Base-by-base conservation (phyloP, 2,888 invertebrate genomes). In the Ophonus ardosiacus region DNA sequence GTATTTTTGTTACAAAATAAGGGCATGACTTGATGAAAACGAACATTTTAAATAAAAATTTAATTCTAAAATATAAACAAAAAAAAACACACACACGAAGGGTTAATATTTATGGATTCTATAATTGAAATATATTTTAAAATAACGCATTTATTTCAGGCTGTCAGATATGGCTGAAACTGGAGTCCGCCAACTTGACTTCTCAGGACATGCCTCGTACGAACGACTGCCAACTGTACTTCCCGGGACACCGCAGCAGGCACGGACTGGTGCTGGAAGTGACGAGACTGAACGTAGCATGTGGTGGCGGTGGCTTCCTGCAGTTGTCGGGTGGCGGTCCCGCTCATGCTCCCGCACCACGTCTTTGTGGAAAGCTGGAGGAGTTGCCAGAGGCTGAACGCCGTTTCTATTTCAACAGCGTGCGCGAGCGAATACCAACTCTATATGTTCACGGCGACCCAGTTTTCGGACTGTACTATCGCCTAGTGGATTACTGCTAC, bases 401-500 rank as follows among this genome's bases (percentile, higher is more conserved):
- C 86, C 93, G 92, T 86, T 91, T 95, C 71, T 95, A 95, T 90
- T 93, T 93, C 83, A 92, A 93, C 38, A 88, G 88, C 7, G 21
- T 80, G 10, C 92, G 92, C 86, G 92, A 91, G 86, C 89, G 88
- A 83, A 89, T 88, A 40, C 93, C 93, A 5, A 92, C 92, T 61
- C 89, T 95, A 86, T 93, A 93, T 88, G 90, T 94, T 84, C 93
- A 93, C 88, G 94, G 94, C 86, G 92, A 92, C 90, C 95, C 95
- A 85, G 93, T 94, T 90, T 95, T 95, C 92, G 93, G 93, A 90
- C 92, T 95, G 88, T 92, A 92, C 88, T 95, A 94, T 91, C 94
- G 93, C 89, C 91, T 94, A 88, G 95, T 95, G 85, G 95, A 96
- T 91, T 94, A 94, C 89, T 96, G 96, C 88, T 95, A 95, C 89